These are phyloP conservation scores for Catharus ustulatus DNA, from an alignment of 2,797 vertebrate species.

Conservation along the genomic window DNA sequence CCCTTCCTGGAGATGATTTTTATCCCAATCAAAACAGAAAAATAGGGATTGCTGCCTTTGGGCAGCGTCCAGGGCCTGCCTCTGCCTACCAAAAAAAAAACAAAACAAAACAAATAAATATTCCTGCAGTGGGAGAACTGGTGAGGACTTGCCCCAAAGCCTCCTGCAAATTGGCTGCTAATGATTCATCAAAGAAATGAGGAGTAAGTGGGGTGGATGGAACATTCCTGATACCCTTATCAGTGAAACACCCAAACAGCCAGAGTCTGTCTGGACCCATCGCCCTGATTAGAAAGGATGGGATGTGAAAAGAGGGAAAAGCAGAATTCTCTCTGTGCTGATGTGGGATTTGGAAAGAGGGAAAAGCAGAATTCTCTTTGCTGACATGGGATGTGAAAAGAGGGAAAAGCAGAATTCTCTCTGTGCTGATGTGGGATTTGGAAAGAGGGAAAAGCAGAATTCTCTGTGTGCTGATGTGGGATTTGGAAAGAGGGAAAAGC, in stretches of 20 bases:
- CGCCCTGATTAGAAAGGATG: neutral
- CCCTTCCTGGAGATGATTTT: neutral
- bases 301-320: too few species aligned
- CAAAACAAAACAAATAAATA: neutral
- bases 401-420: too few species aligned
- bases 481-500: too few species aligned
- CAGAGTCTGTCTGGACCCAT: neutral
- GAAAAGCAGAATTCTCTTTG: neutral
- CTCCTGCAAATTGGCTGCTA: neutral
- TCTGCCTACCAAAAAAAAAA: neutral
- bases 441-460: too few species aligned
- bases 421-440: too few species aligned
- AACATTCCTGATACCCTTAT: neutral
- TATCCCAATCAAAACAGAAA: neutral
- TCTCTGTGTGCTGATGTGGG: too few species aligned
- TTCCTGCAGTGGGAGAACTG: neutral
- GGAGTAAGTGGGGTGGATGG: neutral
- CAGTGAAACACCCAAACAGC: neutral
- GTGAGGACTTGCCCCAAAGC: neutral
- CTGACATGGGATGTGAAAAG: too few species aligned
- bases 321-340: too few species aligned
- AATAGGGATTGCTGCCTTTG: neutral
- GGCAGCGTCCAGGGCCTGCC: neutral
- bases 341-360: neutral
- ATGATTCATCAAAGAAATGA: neutral